A percentile compares a stretch with the other conserved stretches of the same genome.
Evolutionary conservation across 2,797 vertebrate genomes (phyloP).

Genomic region (Coreius guichenoti): DNA sequence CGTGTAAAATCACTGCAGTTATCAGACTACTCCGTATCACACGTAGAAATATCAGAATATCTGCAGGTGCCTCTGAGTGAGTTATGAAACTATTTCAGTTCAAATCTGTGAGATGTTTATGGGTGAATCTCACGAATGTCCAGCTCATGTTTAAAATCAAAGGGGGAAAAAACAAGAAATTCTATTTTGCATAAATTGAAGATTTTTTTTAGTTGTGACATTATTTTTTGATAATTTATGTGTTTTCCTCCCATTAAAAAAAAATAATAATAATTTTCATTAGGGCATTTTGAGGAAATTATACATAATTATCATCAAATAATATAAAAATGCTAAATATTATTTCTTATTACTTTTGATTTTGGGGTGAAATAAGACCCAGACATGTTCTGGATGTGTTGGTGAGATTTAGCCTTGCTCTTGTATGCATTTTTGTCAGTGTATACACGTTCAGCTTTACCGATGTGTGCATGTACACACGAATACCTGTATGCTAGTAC

Average conservation of each 20-base stretch:
- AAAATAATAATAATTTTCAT: background rate
- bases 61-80: constrained; percentile 34
- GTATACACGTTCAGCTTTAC: constrained; percentile 47
- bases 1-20: constrained; percentile 25
- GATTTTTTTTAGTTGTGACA: background rate
- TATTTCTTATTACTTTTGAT: background rate
- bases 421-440: constrained; percentile 38
- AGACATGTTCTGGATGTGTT: background rate
- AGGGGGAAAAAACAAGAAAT: background rate
- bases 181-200: background rate
- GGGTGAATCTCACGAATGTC: background rate
- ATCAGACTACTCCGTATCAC: background rate
- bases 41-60: constrained; percentile 4
- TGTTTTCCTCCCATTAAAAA: background rate
- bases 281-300: background rate
- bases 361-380: background rate
- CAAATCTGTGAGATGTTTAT: background rate
- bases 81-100: constrained; percentile 24
- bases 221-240: background rate
- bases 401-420: constrained; percentile 41
- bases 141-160: background rate
- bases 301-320: constrained; percentile 1
- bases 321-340: background rate
- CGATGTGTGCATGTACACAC: constrained; percentile 33
- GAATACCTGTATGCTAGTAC: constrained; percentile 27